A percentile compares a stretch with the other conserved stretches of the same genome.
These are phyloP conservation scores for Drosophila miranda DNA, from an alignment of 1,140 invertebrate species.

Conservation along the genomic window DNA sequence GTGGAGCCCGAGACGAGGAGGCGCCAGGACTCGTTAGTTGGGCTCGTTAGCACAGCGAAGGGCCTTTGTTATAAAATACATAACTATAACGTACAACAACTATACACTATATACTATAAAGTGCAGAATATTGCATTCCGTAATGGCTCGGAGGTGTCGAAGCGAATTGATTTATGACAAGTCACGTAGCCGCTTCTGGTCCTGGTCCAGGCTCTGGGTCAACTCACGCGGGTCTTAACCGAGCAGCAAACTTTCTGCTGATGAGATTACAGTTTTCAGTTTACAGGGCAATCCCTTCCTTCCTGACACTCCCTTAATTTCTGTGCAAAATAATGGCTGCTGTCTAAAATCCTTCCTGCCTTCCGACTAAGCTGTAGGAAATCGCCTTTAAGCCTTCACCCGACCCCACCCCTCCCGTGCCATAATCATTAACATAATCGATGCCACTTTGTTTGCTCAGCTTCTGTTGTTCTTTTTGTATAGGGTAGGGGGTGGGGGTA, in stretches of 20 bases:
- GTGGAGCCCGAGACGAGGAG: conserved; percentile 7
- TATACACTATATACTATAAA: neutral
- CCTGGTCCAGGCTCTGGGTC: too few relatives aligned
- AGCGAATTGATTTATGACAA: conserved; percentile 72
- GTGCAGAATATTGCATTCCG: conserved; percentile 68
- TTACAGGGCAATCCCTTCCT: too few relatives aligned
- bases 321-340: conserved; percentile 9
- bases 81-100: conserved; percentile 15
- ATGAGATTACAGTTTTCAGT: conserved; percentile 1
- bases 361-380: neutral
- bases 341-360: conserved; percentile 12
- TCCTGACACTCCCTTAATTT: conserved; percentile 2
- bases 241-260: conserved; percentile 9
- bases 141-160: conserved; percentile 56
- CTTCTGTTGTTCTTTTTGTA: conserved; percentile 31
- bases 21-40: conserved; percentile 29
- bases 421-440: conserved; percentile 67
- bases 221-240: neutral
- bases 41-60: conserved; percentile 54
- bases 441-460: conserved; percentile 65
- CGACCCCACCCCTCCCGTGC: neutral
- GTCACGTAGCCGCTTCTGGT: conserved; percentile 51
- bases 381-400: conserved; percentile 14
- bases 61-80: conserved; percentile 22
- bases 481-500: neutral